These are phyloP conservation scores for Charina bottae DNA, from an alignment of 2,113 vertebrate genomes.

Conservation along the genomic window DNA sequence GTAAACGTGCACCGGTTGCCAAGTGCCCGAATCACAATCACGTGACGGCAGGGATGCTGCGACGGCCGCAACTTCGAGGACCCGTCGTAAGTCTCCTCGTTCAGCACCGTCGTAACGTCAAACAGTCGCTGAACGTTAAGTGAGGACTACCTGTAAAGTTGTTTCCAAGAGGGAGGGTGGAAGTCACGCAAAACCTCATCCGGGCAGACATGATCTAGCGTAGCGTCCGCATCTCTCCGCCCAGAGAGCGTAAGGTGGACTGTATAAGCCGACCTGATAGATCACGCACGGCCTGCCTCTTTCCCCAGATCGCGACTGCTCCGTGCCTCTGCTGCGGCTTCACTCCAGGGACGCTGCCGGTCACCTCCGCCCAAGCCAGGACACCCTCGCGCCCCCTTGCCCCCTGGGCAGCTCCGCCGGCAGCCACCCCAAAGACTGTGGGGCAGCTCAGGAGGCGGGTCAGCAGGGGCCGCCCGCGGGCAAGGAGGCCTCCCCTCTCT, in stretches of 20 bases:
- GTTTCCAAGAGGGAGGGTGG: too few relatives aligned
- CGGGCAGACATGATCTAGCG: too few relatives aligned
- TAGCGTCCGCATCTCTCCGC: too few relatives aligned
- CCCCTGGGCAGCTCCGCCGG: not conserved
- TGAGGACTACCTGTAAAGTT: not conserved
- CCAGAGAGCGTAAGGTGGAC: too few relatives aligned
- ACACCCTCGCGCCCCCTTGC: not conserved
- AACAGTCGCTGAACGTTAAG: not conserved
- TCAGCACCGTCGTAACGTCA: not conserved
- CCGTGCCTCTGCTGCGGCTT: slow-evolving; percentile 26
- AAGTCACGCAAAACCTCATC: too few relatives aligned
- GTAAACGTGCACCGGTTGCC: not conserved
- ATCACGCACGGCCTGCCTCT: not conserved
- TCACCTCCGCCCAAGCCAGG: not conserved
- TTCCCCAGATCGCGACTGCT: slow-evolving; percentile 19
- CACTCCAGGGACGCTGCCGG: not conserved
- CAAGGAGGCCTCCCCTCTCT: not conserved
- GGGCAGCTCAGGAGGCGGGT: not conserved
- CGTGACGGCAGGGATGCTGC: not conserved
- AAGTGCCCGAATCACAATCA: rapidly evolving
- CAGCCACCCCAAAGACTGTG: not conserved
- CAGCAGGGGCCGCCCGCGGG: rapidly evolving
- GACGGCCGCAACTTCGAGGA: not conserved
- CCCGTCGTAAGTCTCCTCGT: not conserved
- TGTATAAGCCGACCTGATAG: too few relatives aligned